phyloP scores from a whole-genome alignment of 2,797 vertebrate genomes.

The Sparus aurata region DNA sequence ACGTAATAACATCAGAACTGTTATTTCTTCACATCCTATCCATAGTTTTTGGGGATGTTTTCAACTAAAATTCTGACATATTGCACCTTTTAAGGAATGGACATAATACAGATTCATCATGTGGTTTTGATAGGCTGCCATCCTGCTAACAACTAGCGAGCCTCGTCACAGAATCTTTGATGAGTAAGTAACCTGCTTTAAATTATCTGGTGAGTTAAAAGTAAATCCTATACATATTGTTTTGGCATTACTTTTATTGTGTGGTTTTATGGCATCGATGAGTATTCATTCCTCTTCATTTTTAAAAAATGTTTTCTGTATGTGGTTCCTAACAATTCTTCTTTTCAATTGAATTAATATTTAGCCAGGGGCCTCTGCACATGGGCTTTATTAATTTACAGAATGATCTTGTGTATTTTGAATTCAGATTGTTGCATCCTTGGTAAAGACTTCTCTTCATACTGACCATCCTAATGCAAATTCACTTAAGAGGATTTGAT shows the following conservation, averaged over 20 bases:
- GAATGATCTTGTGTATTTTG: not conserved
- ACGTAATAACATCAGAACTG: too few species aligned
- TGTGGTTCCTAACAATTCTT: not conserved
- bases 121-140: not conserved
- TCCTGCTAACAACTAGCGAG: not conserved
- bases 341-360: not conserved
- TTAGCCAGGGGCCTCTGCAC: not conserved
- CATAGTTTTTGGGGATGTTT: too few species aligned
- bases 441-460: not conserved
- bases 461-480: not conserved
- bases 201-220: not conserved
- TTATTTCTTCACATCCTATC: too few species aligned
- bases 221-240: not conserved
- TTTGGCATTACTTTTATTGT: not conserved
- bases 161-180: not conserved
- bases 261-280: not conserved
- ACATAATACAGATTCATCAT: not conserved
- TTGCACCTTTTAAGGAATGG: too few species aligned
- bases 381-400: not conserved
- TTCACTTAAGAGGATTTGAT: not conserved
- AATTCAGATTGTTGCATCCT: not conserved
- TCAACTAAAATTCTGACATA: too few species aligned
- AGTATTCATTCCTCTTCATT: not conserved
- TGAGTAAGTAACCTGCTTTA: conserved; percentile 1
- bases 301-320: not conserved